phyloP scores from a whole-genome alignment of 2,797 vertebrate genomes.

The Pogonophryne albipinna region DNA sequence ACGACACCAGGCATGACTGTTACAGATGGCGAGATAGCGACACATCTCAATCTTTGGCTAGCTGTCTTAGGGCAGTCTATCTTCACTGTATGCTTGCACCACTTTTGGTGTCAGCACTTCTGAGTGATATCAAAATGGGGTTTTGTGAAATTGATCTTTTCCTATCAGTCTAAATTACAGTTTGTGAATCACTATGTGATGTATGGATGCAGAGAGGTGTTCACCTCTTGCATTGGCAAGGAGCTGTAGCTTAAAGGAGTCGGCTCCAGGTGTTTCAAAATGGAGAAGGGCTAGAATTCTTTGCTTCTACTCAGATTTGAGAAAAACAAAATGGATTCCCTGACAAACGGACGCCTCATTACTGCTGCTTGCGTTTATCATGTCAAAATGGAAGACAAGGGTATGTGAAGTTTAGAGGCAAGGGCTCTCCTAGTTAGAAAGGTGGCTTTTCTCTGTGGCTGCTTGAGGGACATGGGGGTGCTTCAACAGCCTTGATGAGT shows the following conservation, averaged over 20 bases:
- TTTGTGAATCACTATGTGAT: slow-evolving; percentile 24
- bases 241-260: not conserved
- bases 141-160: not conserved
- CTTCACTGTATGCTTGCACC: slow-evolving; percentile 45
- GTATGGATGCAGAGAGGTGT: not conserved
- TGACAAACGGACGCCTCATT: slow-evolving; percentile 78
- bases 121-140: slow-evolving; percentile 12
- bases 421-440: slow-evolving; percentile 78
- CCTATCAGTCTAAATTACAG: slow-evolving; percentile 32
- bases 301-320: slow-evolving; percentile 59
- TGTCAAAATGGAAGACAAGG: slow-evolving; percentile 79
- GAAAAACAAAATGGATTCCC: slow-evolving; percentile 79
- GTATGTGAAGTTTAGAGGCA: slow-evolving; percentile 77
- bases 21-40: slow-evolving; percentile 77
- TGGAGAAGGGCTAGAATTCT: slow-evolving; percentile 40
- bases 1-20: slow-evolving; percentile 74
- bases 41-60: slow-evolving; percentile 79
- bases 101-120: slow-evolving; percentile 30
- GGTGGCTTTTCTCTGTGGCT: slow-evolving; percentile 74
- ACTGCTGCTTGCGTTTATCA: slow-evolving; percentile 77
- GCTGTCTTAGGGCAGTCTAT: slow-evolving; percentile 41
- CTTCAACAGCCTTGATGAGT: slow-evolving; percentile 80
- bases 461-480: slow-evolving; percentile 81
- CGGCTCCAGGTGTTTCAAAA: slow-evolving; percentile 33
- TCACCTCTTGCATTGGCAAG: slow-evolving; percentile 22